Percentiles rank a stretch among this genome's conserved stretches.
Evolutionary conservation across 2,888 invertebrate species (phyloP).

Genomic region (Yponomeuta malinellus): DNA sequence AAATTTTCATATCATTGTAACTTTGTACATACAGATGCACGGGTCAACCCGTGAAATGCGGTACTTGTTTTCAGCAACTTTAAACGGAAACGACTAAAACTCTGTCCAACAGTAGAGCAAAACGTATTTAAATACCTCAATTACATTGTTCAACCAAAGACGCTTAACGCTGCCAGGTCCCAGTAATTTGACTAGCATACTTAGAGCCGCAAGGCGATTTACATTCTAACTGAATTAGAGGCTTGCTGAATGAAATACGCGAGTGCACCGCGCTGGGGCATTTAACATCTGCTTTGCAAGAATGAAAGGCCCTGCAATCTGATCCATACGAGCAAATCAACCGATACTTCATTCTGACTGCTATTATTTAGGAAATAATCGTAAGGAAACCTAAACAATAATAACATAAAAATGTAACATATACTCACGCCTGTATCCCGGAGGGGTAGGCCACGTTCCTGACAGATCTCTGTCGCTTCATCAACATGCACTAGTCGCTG

Average conservation of each 20-base stretch:
- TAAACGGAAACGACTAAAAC: neutral
- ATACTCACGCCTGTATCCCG: no score
- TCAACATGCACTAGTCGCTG: no score
- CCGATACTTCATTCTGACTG: no score
- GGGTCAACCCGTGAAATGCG: no score
- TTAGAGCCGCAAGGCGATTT: constrained; percentile 6
- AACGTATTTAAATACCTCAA: neutral
- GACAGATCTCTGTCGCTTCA: no score
- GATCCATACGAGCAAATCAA: no score
- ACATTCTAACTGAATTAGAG: constrained; percentile 14
- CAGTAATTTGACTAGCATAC: constrained; percentile 14
- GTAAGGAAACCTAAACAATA: no score
- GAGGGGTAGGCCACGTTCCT: no score
- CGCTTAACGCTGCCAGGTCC: neutral
- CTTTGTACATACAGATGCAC: no score
- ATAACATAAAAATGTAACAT: no score
- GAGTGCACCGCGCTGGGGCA: neutral
- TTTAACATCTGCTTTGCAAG: neutral
- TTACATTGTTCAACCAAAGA: neutral
- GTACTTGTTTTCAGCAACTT: neutral
- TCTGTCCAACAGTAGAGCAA: neutral
- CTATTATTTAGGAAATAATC: no score
- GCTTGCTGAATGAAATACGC: constrained; percentile 1
- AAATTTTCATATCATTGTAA: no score
- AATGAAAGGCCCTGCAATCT: neutral